Base-by-base conservation (phyloP, 2,888 invertebrate genomes). In the Lasioglossum figueresi region DNA sequence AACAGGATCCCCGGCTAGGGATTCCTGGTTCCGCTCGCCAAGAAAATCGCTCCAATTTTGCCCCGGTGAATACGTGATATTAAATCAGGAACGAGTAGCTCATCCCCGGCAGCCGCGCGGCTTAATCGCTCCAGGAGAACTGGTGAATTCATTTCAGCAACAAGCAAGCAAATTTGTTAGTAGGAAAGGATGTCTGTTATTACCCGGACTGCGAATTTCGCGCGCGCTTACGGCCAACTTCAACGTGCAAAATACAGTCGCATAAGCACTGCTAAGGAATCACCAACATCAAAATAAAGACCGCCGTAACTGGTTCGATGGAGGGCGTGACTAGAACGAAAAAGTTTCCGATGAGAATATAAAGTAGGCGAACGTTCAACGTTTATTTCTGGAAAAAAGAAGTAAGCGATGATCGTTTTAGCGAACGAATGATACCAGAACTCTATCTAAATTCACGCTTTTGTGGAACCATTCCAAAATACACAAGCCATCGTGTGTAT, bases 1-100 rank as follows among this genome's bases (percentile, higher is more conserved):
- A 88, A 85, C 83, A 82, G 88, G 83, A 83, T 77, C 75, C 74
- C 71, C 52, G 34, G 70, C 74, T 23, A 12, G 79, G 52, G 81
- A 83, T 81, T 81, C 81, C 75, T 87, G 80, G 43, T 76, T 82
- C 72, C 86, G 52, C 70, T 63, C 68, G 68, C 63, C 79, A 79
- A 80, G 80, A 80, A 79, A 74, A 89, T 87, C 88, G 82, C 81
- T 89, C 85, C 79, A 89, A 89, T 89, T 89, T 89, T 72, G 78
- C 48, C 68, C 52, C 23, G 40, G 27, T 79, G 77, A 85, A 89
- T 84, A 89, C 83, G 88, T 88, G 89, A 85, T 89, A 88, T 89
- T 81, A 89, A 85, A 80, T 85, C 83, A 63, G 48, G 74, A 52
- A 75, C 73, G 79, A 82, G 81, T 59, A 56, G 45, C 74, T 83